Conservation (phyloP, 2,888 invertebrate species). For the Agrenia bidenticulata region DNA sequence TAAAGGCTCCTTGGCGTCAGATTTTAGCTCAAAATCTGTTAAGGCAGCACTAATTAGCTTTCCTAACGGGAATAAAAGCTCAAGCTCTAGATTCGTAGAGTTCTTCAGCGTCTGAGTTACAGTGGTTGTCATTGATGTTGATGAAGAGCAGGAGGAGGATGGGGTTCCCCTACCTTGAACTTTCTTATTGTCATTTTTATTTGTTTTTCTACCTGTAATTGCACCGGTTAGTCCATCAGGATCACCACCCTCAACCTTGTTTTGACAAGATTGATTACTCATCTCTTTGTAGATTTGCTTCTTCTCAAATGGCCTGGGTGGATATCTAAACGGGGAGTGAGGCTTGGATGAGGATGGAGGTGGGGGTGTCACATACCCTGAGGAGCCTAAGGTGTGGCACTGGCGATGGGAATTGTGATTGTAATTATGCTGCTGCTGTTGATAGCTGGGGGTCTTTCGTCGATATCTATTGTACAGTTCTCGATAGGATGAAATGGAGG, state of each 20-base stretch:
- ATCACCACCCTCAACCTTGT: too few relatives aligned
- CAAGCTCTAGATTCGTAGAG: background rate
- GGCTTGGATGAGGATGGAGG: slow-evolving; percentile 1
- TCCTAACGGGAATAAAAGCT: background rate
- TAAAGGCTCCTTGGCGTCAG: background rate
- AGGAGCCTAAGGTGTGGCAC: too few relatives aligned
- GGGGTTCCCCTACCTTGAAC: too few relatives aligned
- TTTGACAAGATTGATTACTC: background rate
- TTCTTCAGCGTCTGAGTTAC: background rate
- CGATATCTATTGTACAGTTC: slow-evolving; percentile 42
- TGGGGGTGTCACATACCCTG: background rate
- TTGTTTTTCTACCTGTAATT: too few relatives aligned
- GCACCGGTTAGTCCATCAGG: too few relatives aligned
- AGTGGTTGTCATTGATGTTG: background rate
- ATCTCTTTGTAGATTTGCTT: slow-evolving; percentile 35
- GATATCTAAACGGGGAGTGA: slow-evolving; percentile 24
- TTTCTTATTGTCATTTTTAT: too few relatives aligned
- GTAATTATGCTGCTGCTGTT: slow-evolving; percentile 2
- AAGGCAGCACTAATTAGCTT: background rate
- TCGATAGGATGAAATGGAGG: slow-evolving; percentile 33
- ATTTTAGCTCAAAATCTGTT: background rate
- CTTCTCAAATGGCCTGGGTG: slow-evolving; percentile 33
- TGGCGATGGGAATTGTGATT: background rate
- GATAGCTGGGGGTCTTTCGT: slow-evolving; percentile 33
- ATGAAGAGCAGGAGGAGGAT: too few relatives aligned